Base-by-base conservation (phyloP, 2,797 vertebrate species). In the Halcyon chelicuti region DNA sequence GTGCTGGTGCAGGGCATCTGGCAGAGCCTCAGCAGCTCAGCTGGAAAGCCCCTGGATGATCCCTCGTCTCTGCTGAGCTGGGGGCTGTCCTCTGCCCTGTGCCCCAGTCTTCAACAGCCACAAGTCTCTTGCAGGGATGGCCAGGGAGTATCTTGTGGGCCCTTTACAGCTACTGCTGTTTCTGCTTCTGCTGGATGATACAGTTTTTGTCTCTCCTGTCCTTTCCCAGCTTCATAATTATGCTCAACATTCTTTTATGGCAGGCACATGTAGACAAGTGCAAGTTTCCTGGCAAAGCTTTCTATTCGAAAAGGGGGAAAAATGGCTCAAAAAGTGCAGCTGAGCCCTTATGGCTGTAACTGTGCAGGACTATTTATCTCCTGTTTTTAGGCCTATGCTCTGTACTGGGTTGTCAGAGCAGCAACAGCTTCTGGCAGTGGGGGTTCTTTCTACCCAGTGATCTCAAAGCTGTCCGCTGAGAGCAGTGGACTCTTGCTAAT, bases 281-380 rank as follows among this genome's bases (percentile, higher is more conserved):
- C 28, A 85, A 68, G 40, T 58, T 92, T 92, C 31, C 31, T 76
- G 52, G 40, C 47, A 94, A 73, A 85, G 17, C 42, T 95, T 78
- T 81, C 25, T 88, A 0, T 61, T 73, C 28, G 18, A 75, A 87
- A 80, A 87, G 17, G 42, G 2, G 10, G 67, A 92, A 26, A n/a
- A 84, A n/a, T 26, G n/a, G 23, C 46, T 93, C 35, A 31, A 33
- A 88, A 86, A 52, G 11, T 7, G 4, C 44, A 82, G n/a, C 47
- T n/a, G 89, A 79, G 21, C 25, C 49, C 46, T 71, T 49, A 47
- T 47, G 55, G 65, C 52, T 49, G 1, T 25, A 83, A 74, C n/a
- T 1, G 9, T 21, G 20, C 19, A 83, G 54, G 35, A 62, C 39
- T 70, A 42, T 39, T 81, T 70, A 35, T 91, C 44, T 83, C 73